Base-by-base conservation (phyloP, 53 echinoderm and acorn worm genomes). In the Astropecten irregularis region DNA sequence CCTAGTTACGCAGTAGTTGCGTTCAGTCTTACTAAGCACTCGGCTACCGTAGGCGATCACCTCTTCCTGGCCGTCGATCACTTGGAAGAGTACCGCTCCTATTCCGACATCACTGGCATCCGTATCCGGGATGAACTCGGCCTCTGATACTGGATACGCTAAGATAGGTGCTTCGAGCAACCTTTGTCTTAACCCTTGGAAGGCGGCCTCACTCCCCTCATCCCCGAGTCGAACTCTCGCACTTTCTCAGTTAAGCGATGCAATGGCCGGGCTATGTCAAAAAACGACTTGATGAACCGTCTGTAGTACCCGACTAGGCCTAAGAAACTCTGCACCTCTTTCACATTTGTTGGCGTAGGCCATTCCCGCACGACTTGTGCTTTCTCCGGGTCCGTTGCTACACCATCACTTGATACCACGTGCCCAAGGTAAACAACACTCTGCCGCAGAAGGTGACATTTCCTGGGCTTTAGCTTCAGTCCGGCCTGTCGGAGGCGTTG, bases 231-330 rank as follows among this genome's bases (percentile, higher is more conserved):
- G 22, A 50, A 50, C 9, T 52, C 11, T 33, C 31, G 18, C 8
- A n/a, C 73, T 20, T 71, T 71, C 49, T 71, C 29, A 25, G 53
- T 52, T 2, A 73, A n/a, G 18, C 50, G 32, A 15, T 71, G 72
- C 15, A 46, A n/a, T n/a, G n/a, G n/a, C n/a, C n/a, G n/a, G n/a
- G n/a, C n/a, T n/a, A n/a, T n/a, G n/a, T n/a, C n/a, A n/a, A n/a
- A n/a, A n/a, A n/a, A n/a, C n/a, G n/a, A n/a, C n/a, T n/a, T n/a
- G n/a, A n/a, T n/a, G n/a, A n/a, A n/a, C n/a, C n/a, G n/a, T n/a
- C n/a, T n/a, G n/a, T n/a, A n/a, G n/a, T n/a, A n/a, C n/a, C n/a
- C n/a, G n/a, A n/a, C n/a, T n/a, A n/a, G n/a, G n/a, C n/a, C n/a
- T n/a, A n/a, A n/a, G n/a, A n/a, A 68, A n/a, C 38, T 35, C 23